phyloP scores from a whole-genome alignment of 2,113 vertebrate genomes.

The Actenoides lindsayi region DNA sequence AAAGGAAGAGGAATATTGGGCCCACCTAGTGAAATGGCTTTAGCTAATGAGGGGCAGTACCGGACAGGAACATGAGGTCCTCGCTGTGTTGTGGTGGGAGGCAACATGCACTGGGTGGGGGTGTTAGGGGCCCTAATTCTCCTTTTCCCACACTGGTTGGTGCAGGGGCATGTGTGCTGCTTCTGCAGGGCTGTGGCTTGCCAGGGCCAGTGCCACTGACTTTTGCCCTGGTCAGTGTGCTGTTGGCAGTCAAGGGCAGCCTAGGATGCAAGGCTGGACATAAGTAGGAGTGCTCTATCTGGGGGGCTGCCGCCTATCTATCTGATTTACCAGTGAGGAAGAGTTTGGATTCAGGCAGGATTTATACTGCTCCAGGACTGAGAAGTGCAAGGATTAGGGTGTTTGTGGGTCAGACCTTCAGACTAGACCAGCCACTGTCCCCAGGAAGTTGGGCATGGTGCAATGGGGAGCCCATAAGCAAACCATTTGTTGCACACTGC shows the following conservation, averaged over 20 bases:
- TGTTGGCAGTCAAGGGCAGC: neutral
- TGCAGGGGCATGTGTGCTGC: neutral
- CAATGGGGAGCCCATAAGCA: neutral
- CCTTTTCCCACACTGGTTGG: neutral
- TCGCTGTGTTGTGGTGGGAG: fast-evolving
- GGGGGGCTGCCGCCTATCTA: fast-evolving
- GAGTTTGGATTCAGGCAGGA: neutral
- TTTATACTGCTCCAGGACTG: neutral
- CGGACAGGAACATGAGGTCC: neutral
- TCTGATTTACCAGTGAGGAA: neutral
- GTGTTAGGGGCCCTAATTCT: neutral
- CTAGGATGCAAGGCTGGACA: neutral
- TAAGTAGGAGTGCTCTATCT: fast-evolving
- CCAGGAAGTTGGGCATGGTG: neutral
- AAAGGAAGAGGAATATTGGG: neutral
- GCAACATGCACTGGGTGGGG: fast-evolving
- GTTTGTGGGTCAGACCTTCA: neutral
- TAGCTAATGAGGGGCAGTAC: neutral
- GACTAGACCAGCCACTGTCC: neutral
- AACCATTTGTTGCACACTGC: fast-evolving
- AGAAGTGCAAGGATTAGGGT: neutral
- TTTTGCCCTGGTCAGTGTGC: neutral
- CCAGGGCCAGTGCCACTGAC: neutral
- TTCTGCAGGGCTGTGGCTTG: neutral
- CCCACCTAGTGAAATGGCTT: neutral